A percentile compares a stretch with the other conserved stretches of the same genome.
Conservation (phyloP, 2,797 vertebrate species). For the Threskiornis aethiopicus region DNA sequence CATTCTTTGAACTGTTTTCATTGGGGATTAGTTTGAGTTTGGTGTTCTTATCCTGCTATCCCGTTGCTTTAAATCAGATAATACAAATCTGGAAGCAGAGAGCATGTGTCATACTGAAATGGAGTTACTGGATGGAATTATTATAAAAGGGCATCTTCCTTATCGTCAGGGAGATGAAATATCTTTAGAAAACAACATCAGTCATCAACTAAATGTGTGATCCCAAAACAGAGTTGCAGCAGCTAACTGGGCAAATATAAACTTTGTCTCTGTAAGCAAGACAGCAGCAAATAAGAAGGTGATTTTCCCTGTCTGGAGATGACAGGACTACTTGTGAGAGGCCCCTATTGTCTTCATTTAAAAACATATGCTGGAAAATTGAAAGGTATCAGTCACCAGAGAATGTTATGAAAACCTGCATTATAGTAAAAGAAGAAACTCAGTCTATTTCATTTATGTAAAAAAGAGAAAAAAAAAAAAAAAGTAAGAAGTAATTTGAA, state of each 20-base stretch:
- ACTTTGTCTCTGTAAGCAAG: not conserved
- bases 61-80: not conserved
- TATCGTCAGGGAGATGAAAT: not conserved
- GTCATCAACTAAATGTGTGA: not conserved
- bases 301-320: not conserved
- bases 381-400: not conserved
- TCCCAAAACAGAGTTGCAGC: not conserved
- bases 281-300: not conserved
- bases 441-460: not conserved
- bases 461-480: not conserved
- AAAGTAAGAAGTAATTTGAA: not conserved
- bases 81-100: not conserved
- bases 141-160: not conserved
- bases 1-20: not conserved
- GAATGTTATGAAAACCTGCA: not conserved
- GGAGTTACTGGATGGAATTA: not conserved
- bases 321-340: not conserved
- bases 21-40: not conserved
- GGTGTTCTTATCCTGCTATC: not conserved
- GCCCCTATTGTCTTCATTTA: not conserved
- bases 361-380: not conserved
- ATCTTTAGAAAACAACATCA: not conserved
- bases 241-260: not conserved
- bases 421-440: not conserved
- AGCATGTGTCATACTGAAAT: not conserved